A percentile compares a stretch with the other conserved stretches of the same genome.
phyloP scores from a whole-genome alignment of 2,113 vertebrate genomes.

The Bos taurus region ARS-UCD2.0 NC_037349.1:34624501-34625000 shows the following conservation, averaged over 20 bases:
- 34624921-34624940: constrained; percentile 37
- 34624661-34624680: too few species aligned
- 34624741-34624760: not conserved
- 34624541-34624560: too few species aligned
- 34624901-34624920: not conserved
- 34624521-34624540: too few species aligned
- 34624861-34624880: constrained; percentile 14
- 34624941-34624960: constrained; percentile 44
- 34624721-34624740: too few species aligned
- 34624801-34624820: constrained; percentile 59
- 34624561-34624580: too few species aligned
- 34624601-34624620: too few species aligned
- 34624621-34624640: too few species aligned
- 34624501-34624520: too few species aligned
- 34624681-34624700: too few species aligned
- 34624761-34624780: constrained; percentile 45
- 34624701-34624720: too few species aligned
- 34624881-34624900: constrained; percentile 60
- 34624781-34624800: constrained; percentile 43
- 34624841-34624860: constrained; percentile 55
- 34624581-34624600: too few species aligned
- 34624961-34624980: constrained; percentile 50
- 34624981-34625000: constrained; percentile 4
- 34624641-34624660: too few species aligned
- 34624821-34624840: constrained; percentile 57